phyloP scores from a whole-genome alignment of 2,113 vertebrate genomes.

The Bolborhynchus lineola region DNA sequence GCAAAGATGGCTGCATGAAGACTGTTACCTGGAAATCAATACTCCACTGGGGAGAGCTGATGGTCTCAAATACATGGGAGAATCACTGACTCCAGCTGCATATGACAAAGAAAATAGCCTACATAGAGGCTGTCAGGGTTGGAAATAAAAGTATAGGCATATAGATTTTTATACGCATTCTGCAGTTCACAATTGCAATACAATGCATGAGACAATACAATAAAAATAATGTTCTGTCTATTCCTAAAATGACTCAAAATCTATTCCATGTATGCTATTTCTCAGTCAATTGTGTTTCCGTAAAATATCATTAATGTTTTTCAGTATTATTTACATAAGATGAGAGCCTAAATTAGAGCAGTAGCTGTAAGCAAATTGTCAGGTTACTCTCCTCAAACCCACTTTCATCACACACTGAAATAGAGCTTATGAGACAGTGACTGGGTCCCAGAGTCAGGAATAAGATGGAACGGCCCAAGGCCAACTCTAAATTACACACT shows the following conservation, averaged over 20 bases:
- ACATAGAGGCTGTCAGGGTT: not conserved
- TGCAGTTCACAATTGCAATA: not conserved
- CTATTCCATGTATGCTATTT: not conserved
- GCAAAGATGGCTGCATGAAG: not conserved
- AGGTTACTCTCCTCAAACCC: not conserved
- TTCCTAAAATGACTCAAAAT: not conserved
- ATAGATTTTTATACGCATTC: constrained; percentile 25
- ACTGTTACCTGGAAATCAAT: constrained; percentile 54
- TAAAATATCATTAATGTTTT: not conserved
- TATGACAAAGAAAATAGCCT: not conserved
- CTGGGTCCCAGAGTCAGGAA: not conserved
- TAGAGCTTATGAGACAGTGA: not conserved
- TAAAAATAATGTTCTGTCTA: constrained; percentile 9
- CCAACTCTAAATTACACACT: constrained; percentile 10
- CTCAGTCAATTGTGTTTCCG: not conserved
- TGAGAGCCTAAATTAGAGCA: constrained; percentile 39
- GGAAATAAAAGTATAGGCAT: constrained; percentile 10
- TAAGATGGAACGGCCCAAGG: not conserved
- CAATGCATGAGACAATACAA: not conserved
- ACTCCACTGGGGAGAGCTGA: not conserved
- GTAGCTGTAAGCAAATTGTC: constrained; percentile 12
- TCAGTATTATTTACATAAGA: constrained; percentile 42
- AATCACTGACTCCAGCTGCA: constrained; percentile 24
- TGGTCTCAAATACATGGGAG: not conserved
- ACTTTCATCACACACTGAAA: not conserved